Percentiles rank a stretch among this genome's conserved stretches.
These are phyloP conservation scores for Leucoraja ocellata DNA, from an alignment of 2,797 vertebrate genomes.

Conservation along the genomic window DNA sequence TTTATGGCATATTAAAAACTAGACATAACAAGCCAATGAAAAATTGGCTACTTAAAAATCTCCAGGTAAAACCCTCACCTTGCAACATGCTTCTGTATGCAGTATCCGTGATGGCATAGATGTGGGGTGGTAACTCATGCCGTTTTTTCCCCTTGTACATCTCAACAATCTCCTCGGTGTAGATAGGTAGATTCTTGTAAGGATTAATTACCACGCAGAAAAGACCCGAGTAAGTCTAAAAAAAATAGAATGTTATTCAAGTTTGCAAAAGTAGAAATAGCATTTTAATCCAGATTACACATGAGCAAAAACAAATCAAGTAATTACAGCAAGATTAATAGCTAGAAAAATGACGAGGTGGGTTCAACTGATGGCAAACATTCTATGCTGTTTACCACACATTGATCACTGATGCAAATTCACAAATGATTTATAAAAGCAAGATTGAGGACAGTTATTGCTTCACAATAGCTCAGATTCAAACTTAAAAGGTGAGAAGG, in stretches of 20 bases:
- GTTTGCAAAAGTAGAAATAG: not conserved
- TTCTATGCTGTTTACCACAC: not conserved
- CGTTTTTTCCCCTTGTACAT: slow-evolving; percentile 99
- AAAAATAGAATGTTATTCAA: slow-evolving; percentile 41
- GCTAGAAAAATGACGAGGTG: too few species aligned
- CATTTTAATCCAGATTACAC: not conserved
- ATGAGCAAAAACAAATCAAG: not conserved
- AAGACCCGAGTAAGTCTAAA: slow-evolving; percentile 91
- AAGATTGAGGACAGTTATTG: not conserved
- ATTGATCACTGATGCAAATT: not conserved
- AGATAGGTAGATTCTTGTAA: slow-evolving; percentile 97
- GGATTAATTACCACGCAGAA: slow-evolving; percentile 98
- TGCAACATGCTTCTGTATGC: slow-evolving; percentile 99
- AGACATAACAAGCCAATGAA: not conserved
- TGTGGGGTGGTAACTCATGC: slow-evolving; percentile 96
- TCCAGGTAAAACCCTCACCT: slow-evolving; percentile 62
- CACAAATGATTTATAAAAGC: not conserved
- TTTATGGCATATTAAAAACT: not conserved
- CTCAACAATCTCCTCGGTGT: slow-evolving; percentile 95
- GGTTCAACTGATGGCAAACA: not conserved
- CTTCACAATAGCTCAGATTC: not conserved
- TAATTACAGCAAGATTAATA: not conserved
- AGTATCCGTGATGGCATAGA: slow-evolving; percentile 96
- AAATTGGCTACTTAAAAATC: not conserved
- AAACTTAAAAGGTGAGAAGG: not conserved